Evolutionary conservation across 2,888 invertebrate genomes (phyloP).

Genomic region (Lucinisca nassula): DNA sequence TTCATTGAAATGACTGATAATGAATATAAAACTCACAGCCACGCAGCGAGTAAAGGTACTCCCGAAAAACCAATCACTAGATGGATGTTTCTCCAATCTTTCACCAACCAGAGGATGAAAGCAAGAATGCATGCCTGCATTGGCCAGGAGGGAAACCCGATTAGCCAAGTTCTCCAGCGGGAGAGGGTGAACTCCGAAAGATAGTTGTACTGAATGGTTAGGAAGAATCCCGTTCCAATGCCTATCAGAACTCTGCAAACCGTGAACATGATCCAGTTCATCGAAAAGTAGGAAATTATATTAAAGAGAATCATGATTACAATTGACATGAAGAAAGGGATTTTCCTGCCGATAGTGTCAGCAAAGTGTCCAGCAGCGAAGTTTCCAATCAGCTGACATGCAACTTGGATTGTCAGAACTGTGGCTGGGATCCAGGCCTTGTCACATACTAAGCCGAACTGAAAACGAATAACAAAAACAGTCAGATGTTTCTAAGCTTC

Average conservation of each 20-base stretch:
- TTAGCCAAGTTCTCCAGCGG: constrained; percentile 48
- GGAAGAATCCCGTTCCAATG: constrained; percentile 34
- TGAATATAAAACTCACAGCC: constrained; percentile 46
- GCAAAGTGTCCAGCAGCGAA: constrained; percentile 47
- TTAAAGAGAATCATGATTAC: constrained; percentile 18
- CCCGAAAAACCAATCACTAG: not conserved
- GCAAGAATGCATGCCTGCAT: constrained; percentile 32
- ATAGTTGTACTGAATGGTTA: constrained; percentile 42
- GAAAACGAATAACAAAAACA: constrained; percentile 6
- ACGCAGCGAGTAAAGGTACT: constrained; percentile 13
- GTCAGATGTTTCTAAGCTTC: no score
- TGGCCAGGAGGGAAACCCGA: constrained; percentile 61
- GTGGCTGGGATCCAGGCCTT: constrained; percentile 50
- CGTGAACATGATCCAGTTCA: constrained; percentile 42
- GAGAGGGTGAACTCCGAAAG: constrained; percentile 49
- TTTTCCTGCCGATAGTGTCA: constrained; percentile 48
- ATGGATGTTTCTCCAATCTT: constrained; percentile 42
- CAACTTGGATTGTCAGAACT: constrained; percentile 50
- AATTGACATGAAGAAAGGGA: constrained; percentile 47
- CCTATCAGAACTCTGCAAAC: constrained; percentile 46
- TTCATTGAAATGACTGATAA: no score
- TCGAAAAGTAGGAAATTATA: constrained; percentile 32
- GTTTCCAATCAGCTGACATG: constrained; percentile 46
- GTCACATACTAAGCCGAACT: constrained; percentile 53
- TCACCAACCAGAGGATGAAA: constrained; percentile 33